These are phyloP conservation scores for Eupeodes luniger DNA, from an alignment of 2,888 invertebrate species.

Conservation along the genomic window DNA sequence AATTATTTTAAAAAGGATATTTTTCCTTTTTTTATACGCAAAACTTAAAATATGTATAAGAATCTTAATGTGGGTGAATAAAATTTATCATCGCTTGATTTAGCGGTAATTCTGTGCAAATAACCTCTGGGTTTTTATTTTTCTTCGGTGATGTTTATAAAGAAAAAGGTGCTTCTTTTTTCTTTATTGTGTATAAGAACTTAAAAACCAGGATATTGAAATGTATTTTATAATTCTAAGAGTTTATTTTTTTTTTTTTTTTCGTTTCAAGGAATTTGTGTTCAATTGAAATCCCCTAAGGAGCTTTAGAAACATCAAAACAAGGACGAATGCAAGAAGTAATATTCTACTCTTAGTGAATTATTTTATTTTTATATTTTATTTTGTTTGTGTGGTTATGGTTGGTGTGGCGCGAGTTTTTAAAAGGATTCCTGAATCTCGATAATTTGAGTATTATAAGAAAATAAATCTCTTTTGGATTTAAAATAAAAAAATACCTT, in stretches of 20 bases:
- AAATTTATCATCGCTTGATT: conserved; percentile 71
- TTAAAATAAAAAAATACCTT: conserved; percentile 26
- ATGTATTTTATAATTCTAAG: conserved; percentile 69
- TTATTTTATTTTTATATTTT: conserved; percentile 17
- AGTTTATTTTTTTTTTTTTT: conserved; percentile 51
- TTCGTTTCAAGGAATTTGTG: conserved; percentile 56
- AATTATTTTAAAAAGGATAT: conserved; percentile 57
- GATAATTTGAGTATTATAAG: conserved; percentile 23
- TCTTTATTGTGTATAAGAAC: conserved; percentile 15
- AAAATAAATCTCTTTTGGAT: conserved; percentile 50
- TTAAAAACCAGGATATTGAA: conserved; percentile 65
- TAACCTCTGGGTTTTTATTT: conserved; percentile 78
- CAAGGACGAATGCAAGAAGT: conserved; percentile 56
- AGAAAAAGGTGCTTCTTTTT: conserved; percentile 20
- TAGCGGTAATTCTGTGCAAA: conserved; percentile 72
- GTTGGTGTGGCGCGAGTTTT: conserved; percentile 48
- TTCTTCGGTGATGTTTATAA: conserved; percentile 22
- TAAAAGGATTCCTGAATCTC: conserved; percentile 68
- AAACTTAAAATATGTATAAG: conserved; percentile 29
- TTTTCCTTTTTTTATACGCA: conserved; percentile 14
- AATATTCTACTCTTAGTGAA: conserved; percentile 46
- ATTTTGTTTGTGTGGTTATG: conserved; percentile 10
- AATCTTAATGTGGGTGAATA: conserved; percentile 31
- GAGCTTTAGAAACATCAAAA: conserved; percentile 64
- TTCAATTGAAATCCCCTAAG: conserved; percentile 76